Evolutionary conservation across 2,888 invertebrate species (phyloP).

Genomic region (Automeris io): DNA sequence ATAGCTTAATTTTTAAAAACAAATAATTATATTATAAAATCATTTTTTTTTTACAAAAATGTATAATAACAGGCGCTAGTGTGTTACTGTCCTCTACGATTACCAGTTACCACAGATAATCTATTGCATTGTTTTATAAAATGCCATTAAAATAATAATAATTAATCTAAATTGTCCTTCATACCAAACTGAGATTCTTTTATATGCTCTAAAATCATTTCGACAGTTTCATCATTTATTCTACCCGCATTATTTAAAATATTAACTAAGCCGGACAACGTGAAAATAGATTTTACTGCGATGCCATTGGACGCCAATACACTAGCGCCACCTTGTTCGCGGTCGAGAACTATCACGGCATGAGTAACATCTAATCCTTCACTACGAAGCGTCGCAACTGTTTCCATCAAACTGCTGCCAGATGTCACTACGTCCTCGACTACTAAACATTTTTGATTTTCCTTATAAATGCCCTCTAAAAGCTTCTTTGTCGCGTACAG

Average conservation of each 20-base stretch:
- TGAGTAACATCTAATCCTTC: constrained; percentile 83
- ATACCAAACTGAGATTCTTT: constrained; percentile 54
- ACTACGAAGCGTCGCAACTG: constrained; percentile 81
- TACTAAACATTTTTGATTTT: constrained; percentile 85
- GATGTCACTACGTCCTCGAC: constrained; percentile 97
- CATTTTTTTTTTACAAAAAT: too few relatives aligned
- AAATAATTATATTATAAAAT: too few relatives aligned
- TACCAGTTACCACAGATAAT: too few relatives aligned
- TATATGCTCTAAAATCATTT: constrained; percentile 55
- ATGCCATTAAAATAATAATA: neutral
- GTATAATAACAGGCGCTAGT: too few relatives aligned
- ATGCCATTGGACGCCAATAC: constrained; percentile 85
- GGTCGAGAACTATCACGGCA: constrained; percentile 92
- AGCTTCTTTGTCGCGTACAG: constrained; percentile 95
- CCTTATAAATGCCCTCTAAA: constrained; percentile 88
- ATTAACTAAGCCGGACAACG: constrained; percentile 79
- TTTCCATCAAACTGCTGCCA: constrained; percentile 95
- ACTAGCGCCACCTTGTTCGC: constrained; percentile 92
- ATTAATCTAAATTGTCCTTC: constrained; percentile 41
- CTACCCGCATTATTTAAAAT: constrained; percentile 80
- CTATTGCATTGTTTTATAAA: too few relatives aligned
- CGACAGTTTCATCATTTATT: constrained; percentile 69
- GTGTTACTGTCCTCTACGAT: too few relatives aligned
- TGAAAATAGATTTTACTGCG: constrained; percentile 81
- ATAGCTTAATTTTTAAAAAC: too few relatives aligned